phyloP scores from a whole-genome alignment of 1,140 invertebrate genomes.

The Panagrolaimus sp. region DNA sequence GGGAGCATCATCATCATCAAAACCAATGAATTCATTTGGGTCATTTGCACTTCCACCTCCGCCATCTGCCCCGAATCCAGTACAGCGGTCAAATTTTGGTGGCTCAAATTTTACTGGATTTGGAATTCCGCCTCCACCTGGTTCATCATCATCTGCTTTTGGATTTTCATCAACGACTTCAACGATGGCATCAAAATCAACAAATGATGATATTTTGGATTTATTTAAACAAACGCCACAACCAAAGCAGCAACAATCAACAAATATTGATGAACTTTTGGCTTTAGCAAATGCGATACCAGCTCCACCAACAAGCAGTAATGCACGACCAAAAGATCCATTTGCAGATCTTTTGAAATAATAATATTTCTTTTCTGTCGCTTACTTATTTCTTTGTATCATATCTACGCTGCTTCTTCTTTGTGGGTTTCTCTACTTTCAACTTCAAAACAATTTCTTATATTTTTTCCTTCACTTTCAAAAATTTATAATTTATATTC shows the following conservation, averaged over 20 bases:
- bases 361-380: neutral
- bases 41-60: neutral
- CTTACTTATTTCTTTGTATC: too few relatives aligned
- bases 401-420: too few relatives aligned
- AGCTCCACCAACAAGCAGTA: neutral
- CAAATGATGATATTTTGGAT: constrained; percentile 4
- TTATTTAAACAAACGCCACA: neutral
- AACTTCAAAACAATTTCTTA: too few relatives aligned
- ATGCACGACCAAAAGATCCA: neutral
- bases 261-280: constrained; percentile 3
- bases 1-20: neutral
- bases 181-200: neutral
- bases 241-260: neutral
- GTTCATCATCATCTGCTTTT: neutral
- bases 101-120: neutral
- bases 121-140: neutral
- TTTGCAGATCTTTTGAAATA: neutral
- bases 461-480: too few relatives aligned
- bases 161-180: neutral
- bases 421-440: too few relatives aligned
- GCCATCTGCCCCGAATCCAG: neutral
- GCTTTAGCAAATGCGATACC: neutral
- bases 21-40: neutral
- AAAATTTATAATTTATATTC: too few relatives aligned
- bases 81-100: neutral